Evolutionary conservation across 2,113 vertebrate genomes (phyloP), one percentile per base, ranked within the genome.

Genomic region (Hippolais icterina): DNA sequence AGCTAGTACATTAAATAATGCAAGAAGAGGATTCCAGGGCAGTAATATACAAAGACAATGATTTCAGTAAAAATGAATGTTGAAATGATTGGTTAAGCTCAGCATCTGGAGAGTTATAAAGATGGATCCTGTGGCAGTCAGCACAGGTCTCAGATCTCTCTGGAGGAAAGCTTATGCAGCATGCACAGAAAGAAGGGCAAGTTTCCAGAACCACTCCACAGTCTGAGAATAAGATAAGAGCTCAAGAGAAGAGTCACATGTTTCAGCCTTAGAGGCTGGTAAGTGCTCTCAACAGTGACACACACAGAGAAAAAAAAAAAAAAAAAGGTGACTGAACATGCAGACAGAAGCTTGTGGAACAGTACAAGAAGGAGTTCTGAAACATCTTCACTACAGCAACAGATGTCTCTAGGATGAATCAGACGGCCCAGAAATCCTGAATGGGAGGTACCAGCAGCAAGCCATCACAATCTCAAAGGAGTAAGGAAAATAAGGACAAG

Each of bases 241-340:
- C 19, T 41, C 0, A 0, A 64, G 53, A 63, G 52, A 44, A 29
- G 24, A 65, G 13, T 42, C 6, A 1, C 8, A 3, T 20, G 24
- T 49, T 88, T 61, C 52, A 77, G 49, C 27, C 28, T 80, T 35
- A 49, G 49, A 0, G 0, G 64, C 4, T 29, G 16, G 3, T 33
- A 83, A 72, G 12, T 28, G 46, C n/a, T 89, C 37, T 87, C 46
- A 74, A n/a, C 9, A 47, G 28, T 4, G 31, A 59, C 44, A 66
- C 13, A 28, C 12, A 63, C 6, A 59, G 5, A 35, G 56, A 1
- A 2, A 9, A 3, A 19, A 11, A 66, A 31, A 14, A 11, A 7
- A 15, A 12, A 33, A 23, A 19, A 25, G 1, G 16, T 6, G 23
- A 61, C 1, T 11, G 19, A 77, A 37, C n/a, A 50, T 24, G 41